These are phyloP conservation scores for Zygothrica quintamaculata DNA, from an alignment of 2,888 invertebrate genomes.

Conservation along the genomic window DNA sequence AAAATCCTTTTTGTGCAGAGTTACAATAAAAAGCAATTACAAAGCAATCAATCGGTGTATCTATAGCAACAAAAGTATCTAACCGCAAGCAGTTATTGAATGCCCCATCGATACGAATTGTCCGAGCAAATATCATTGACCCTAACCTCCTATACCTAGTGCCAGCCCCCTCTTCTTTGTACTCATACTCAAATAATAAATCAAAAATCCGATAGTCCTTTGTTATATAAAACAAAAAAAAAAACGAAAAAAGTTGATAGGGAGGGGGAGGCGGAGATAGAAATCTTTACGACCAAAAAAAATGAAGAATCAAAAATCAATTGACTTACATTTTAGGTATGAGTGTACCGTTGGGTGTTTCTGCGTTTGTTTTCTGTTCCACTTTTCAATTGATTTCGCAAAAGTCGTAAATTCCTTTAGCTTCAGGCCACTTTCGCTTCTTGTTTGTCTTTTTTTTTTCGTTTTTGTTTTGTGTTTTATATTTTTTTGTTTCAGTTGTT, in stretches of 20 bases:
- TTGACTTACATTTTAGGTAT: conserved; percentile 6
- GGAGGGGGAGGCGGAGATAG: conserved; percentile 1
- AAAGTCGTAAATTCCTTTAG: conserved; percentile 78
- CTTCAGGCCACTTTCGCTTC: conserved; percentile 67
- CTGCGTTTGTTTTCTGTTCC: conserved; percentile 52
- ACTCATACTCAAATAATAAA: conserved; percentile 41
- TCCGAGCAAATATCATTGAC: background rate
- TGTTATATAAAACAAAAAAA: conserved; percentile 15
- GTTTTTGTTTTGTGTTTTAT: conserved; percentile 27
- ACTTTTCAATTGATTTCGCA: conserved; percentile 75
- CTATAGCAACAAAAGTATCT: conserved; percentile 37
- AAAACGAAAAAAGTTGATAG: conserved; percentile 4
- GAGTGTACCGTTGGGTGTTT: background rate
- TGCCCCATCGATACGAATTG: conserved; percentile 22
- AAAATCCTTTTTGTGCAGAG: conserved; percentile 5
- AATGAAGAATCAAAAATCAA: conserved; percentile 43
- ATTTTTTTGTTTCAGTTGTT: conserved; percentile 39
- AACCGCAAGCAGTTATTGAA: conserved; percentile 36
- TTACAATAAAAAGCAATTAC: conserved; percentile 67
- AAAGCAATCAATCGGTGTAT: conserved; percentile 60
- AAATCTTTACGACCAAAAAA: conserved; percentile 6
- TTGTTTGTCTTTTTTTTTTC: conserved; percentile 26
- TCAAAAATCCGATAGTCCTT: conserved; percentile 50
- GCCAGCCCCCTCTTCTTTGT: no score
- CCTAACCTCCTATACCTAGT: no score